Base-by-base conservation (phyloP, 1,140 invertebrate genomes). In the Cydia amplana region DNA sequence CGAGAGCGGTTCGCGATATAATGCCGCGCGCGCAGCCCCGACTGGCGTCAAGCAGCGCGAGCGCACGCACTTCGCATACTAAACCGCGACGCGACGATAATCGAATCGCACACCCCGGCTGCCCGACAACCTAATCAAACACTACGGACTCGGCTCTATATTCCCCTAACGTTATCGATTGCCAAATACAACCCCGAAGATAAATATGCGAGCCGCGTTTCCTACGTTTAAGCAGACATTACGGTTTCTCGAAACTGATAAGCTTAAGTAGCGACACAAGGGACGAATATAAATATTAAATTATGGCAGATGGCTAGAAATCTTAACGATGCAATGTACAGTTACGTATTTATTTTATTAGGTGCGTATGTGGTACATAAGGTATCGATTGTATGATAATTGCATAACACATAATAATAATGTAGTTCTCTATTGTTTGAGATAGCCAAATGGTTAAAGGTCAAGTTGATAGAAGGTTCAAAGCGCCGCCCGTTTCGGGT, bases 31-130 rank as follows among this genome's bases (percentile, higher is more conserved):
- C 76, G 84, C 76, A 46, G 77, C 49, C 77, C 79, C 81, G 78
- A 70, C 80, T 87, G 89, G 88, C 89, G 90, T 91, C 90, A 88
- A 87, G 84, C 87, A 82, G 85, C 87, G 87, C 82, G 79, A 76
- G 80, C 88, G 89, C 85, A 91, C 89, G 88, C 89, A 83, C 83
- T 84, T 82, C 87, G 90, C 88, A 92, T 92, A 92, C 89, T 92
- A 92, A 92, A 86, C 74, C 87, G 78, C 83, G 80, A 77, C 83
- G 81, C 84, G 80, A 87, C 84, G 81, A 88, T 86, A 86, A 90
- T 91, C 89, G 79, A 87, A 73, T 75, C 72, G 55, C 76, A 65
- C 55, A 75, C 60, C 55, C 74, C 65, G 18, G 20, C 72, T 46
- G 79, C 80, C 87, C 88, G 85, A 82, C 83, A 88, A 91, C 88